Percentiles rank a stretch among this genome's conserved stretches.
Conservation (phyloP, 2,888 invertebrate species). For the Nemoura dubitans region DNA sequence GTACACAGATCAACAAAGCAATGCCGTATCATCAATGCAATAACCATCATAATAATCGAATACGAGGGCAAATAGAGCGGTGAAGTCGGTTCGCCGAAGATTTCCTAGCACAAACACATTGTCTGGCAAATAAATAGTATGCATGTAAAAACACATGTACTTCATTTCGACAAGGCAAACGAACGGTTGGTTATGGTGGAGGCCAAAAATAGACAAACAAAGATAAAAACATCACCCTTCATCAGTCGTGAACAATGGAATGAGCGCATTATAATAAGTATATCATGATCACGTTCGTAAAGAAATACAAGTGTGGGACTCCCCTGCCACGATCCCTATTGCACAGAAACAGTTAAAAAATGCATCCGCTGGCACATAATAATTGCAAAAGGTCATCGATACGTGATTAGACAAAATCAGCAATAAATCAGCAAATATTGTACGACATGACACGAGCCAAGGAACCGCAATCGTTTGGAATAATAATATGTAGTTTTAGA, state of each 20-base stretch:
- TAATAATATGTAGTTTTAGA: neutral
- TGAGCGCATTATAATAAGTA: neutral
- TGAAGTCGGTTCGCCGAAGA: neutral
- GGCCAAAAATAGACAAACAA: neutral
- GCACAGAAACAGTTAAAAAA: neutral
- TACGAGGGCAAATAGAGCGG: neutral
- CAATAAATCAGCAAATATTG: neutral
- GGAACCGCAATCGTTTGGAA: neutral
- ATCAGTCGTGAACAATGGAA: neutral
- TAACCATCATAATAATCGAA: neutral
- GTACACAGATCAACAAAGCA: neutral
- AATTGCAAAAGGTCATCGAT: neutral
- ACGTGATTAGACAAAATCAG: slow-evolving; percentile 12
- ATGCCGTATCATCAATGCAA: neutral
- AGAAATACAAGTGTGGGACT: neutral
- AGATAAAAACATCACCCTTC: neutral
- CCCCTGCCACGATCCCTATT: neutral
- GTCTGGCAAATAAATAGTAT: neutral
- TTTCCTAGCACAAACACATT: neutral
- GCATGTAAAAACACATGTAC: slow-evolving; percentile 3
- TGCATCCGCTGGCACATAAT: neutral
- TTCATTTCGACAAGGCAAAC: neutral
- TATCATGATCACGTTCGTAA: neutral
- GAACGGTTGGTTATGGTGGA: neutral
- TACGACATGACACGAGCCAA: neutral